These are phyloP conservation scores for Perdita meconis DNA, from an alignment of 2,888 invertebrate genomes.

Conservation along the genomic window DNA sequence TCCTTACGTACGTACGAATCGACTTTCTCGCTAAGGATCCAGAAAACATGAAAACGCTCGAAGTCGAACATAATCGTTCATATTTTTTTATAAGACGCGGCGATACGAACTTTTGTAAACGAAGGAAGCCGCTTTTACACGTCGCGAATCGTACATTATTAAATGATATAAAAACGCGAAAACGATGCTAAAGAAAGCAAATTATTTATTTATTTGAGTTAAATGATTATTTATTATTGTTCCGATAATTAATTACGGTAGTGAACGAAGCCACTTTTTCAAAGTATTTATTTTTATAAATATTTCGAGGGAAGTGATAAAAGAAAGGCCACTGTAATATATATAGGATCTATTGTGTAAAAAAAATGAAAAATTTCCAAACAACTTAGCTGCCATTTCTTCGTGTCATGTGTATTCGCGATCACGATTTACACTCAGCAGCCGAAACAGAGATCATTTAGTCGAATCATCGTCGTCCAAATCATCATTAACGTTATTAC, in stretches of 20 bases:
- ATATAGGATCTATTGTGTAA: constrained; percentile 71
- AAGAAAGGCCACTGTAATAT: constrained; percentile 74
- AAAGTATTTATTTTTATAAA: constrained; percentile 84
- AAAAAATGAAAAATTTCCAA: constrained; percentile 62
- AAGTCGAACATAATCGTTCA: constrained; percentile 74
- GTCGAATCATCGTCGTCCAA: constrained; percentile 70
- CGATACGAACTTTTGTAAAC: constrained; percentile 64
- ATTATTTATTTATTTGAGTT: constrained; percentile 84
- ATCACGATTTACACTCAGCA: constrained; percentile 67
- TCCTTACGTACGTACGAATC: constrained; percentile 57
- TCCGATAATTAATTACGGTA: constrained; percentile 75
- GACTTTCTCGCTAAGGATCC: constrained; percentile 71
- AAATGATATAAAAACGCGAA: constrained; percentile 71
- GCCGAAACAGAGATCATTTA: constrained; percentile 68
- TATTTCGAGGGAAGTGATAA: constrained; percentile 75
- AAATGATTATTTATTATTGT: constrained; percentile 82
- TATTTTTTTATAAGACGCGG: constrained; percentile 77
- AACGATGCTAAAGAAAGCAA: constrained; percentile 80
- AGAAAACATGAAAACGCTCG: constrained; percentile 67
- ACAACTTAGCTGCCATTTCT: constrained; percentile 73
- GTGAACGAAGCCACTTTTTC: constrained; percentile 76
- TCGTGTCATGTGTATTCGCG: constrained; percentile 69
- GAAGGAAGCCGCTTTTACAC: constrained; percentile 68
- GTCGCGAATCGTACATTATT: constrained; percentile 76
- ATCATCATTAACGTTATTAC: constrained; percentile 64